Base-by-base conservation (phyloP, 2,797 vertebrate genomes). In the Neostethus bicornis region DNA sequence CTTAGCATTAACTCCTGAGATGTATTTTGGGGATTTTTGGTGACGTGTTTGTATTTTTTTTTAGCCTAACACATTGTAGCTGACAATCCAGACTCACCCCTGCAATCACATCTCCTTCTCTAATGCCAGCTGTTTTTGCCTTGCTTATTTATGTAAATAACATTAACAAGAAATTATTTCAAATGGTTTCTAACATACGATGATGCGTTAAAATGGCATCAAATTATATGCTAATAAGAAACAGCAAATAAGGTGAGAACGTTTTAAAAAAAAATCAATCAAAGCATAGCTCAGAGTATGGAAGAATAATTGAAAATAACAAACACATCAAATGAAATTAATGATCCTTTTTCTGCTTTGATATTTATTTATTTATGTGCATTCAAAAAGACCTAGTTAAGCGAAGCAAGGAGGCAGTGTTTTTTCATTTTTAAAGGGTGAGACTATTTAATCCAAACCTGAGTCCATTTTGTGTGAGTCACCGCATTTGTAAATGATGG, bases 401-500 rank as follows among this genome's bases (percentile, higher is more conserved):
- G 55, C 51, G 14, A 31, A 23, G 24, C 16, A 38, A 61, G 20
- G 4, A 45, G 26, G 11, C 44, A 17, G 25, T 4, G 12, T 4
- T 64, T 66, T 71, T 44, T 31, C 34, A 44, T 8, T 0, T 39
- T 41, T 31, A 39, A 63, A 68, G 71, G 49, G 50, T 51, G 28
- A 7, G 19, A 31, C 50, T 51, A 35, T 34, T 48, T 35, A 37
- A 52, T 65, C 35, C 55, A 51, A 58, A 42, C 12, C 12, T 12
- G 21, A 25, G 20, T 46, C 24, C 10, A 9, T 45, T 66, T 53
- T 49, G 50, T 11, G 4, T 56, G 45, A 78, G 46, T 65, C 64
- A 60, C 35, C 53, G 14, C 24, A 77, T 57, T 71, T 80, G 73
- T 53, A 77, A 75, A 84, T 72, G 0, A 21, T 38, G 16, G 19